phyloP scores from a whole-genome alignment of 2,888 invertebrate species.

The Acleris laterana region DNA sequence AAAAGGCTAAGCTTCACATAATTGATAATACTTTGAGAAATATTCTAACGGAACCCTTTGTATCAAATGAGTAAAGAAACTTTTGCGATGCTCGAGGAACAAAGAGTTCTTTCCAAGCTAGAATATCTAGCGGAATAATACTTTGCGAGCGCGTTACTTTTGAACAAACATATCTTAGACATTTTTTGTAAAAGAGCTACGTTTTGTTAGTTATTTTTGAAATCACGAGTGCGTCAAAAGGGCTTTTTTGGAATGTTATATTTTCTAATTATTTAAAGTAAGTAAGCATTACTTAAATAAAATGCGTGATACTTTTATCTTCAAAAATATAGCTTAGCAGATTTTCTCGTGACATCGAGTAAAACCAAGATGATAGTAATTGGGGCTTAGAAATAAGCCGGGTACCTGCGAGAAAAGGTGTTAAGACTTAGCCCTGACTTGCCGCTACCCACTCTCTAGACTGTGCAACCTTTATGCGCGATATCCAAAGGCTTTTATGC shows the following conservation, averaged over 20 bases:
- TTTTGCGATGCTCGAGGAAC: neutral
- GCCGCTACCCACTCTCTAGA: neutral
- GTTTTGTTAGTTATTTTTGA: too few species aligned
- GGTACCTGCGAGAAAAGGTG: neutral
- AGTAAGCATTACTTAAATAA: too few species aligned
- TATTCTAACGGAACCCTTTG: neutral
- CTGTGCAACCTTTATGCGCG: slow-evolving; percentile 3
- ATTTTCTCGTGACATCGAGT: too few species aligned
- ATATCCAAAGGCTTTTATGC: slow-evolving; percentile 6
- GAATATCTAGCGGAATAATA: neutral
- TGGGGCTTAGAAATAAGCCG: neutral
- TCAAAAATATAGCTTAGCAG: too few species aligned
- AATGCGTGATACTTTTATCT: too few species aligned
- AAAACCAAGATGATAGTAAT: neutral
- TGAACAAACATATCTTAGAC: slow-evolving; percentile 2
- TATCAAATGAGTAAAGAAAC: neutral
- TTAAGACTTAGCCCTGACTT: neutral
- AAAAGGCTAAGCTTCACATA: too few species aligned
- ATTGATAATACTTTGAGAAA: neutral
- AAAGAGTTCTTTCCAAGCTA: slow-evolving; percentile 1
- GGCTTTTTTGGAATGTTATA: too few species aligned
- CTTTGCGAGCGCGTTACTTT: slow-evolving; percentile 14
- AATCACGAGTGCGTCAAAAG: too few species aligned
- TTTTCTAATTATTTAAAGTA: too few species aligned
- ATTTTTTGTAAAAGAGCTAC: neutral